These are phyloP conservation scores for Rotaria magnacalcarata DNA, from an alignment of 2,888 invertebrate genomes.

Conservation along the genomic window DNA sequence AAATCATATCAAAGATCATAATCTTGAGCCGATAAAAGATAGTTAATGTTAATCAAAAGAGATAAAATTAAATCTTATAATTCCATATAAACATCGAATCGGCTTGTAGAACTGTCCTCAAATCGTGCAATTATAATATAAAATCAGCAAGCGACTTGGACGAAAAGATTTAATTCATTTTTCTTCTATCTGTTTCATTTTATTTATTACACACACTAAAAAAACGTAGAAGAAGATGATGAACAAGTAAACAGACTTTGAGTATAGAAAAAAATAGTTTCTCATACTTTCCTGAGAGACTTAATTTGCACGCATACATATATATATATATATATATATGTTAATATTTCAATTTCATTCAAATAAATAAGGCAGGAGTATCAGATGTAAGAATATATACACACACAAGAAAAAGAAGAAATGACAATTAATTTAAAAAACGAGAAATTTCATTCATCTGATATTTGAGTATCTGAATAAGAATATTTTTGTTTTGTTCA, in stretches of 20 bases:
- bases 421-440: background rate
- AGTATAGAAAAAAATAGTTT: background rate
- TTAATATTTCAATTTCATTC: background rate
- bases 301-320: background rate
- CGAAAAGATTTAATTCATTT: background rate
- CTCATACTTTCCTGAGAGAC: conserved; percentile 1
- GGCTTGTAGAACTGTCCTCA: too few species aligned
- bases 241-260: conserved; percentile 2
- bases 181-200: background rate
- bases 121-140: background rate
- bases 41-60: too few species aligned
- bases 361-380: background rate
- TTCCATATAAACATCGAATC: too few species aligned
- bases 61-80: too few species aligned
- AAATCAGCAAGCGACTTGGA: background rate
- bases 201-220: conserved; percentile 12
- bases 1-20: too few species aligned
- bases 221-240: conserved; percentile 1
- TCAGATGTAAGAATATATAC: background rate
- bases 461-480: background rate
- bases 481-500: background rate
- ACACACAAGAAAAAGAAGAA: background rate
- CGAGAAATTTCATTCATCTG: background rate
- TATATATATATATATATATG: background rate
- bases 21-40: too few species aligned